Conservation (phyloP, 35 echinoderm and acorn worm genomes). For the Ophioderma brevispina region DNA sequence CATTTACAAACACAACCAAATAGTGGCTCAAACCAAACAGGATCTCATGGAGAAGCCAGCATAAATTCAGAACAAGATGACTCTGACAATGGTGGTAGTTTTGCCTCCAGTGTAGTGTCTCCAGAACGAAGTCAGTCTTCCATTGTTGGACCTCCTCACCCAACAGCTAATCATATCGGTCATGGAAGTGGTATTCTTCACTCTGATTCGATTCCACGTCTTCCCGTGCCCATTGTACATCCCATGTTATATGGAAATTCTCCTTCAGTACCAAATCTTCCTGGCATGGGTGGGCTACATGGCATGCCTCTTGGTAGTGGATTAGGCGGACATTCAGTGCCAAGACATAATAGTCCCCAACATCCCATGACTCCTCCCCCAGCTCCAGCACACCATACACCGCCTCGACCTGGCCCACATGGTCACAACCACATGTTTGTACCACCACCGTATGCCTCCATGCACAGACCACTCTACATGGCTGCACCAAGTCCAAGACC, state of each 20-base stretch:
- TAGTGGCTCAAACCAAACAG: not conserved
- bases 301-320: slow-evolving; percentile 42
- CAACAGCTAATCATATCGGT: not conserved
- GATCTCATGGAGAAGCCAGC: not conserved
- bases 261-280: slow-evolving; percentile 53
- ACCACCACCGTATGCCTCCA: slow-evolving; percentile 67
- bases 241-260: slow-evolving; percentile 68
- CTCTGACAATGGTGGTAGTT: not conserved
- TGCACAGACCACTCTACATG: slow-evolving; percentile 82
- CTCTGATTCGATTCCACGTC: slow-evolving; percentile 35
- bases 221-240: slow-evolving; percentile 59
- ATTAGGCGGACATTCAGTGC: slow-evolving; percentile 24
- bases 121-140: not conserved
- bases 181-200: slow-evolving; percentile 13
- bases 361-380: slow-evolving; percentile 34
- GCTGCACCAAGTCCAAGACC: slow-evolving; percentile 63
- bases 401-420: slow-evolving; percentile 48
- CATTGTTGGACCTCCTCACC: not conserved
- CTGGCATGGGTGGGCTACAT: slow-evolving; percentile 46
- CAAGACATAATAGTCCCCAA: slow-evolving; percentile 33
- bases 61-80: not conserved
- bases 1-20: not conserved
- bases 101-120: not conserved
- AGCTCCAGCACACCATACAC: slow-evolving; percentile 32
- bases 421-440: slow-evolving; percentile 74